Percentiles rank a stretch among this genome's conserved stretches.
Evolutionary conservation across 2,113 vertebrate genomes (phyloP).

Genomic region (Tetrax tetrax): DNA sequence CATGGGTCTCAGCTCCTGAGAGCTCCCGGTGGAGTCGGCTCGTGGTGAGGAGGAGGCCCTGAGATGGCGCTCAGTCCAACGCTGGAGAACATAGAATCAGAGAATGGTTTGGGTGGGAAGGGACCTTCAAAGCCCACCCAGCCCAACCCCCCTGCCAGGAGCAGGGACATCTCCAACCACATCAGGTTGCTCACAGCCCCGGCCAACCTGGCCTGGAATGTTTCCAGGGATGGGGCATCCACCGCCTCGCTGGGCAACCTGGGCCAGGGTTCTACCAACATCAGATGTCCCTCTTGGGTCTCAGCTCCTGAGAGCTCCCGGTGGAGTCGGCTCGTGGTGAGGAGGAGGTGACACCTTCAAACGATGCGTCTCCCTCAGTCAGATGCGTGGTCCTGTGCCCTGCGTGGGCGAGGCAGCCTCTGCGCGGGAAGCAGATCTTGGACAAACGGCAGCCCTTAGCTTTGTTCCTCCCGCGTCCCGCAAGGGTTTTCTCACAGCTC

Average conservation of each 20-base stretch:
- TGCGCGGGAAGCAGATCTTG: rapidly evolving
- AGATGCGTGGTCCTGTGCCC: neutral
- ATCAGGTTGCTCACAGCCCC: no score
- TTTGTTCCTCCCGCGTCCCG: neutral
- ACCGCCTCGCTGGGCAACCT: no score
- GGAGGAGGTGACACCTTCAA: no score
- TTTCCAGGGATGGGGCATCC: rapidly evolving
- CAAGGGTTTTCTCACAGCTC: neutral
- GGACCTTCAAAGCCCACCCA: no score
- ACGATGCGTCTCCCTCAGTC: rapidly evolving
- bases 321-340: rapidly evolving
- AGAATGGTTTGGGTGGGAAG: no score
- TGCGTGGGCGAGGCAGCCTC: neutral
- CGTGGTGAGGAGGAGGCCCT: no score
- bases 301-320: neutral
- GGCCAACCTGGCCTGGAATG: no score
- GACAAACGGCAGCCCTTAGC: rapidly evolving
- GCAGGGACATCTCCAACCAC: no score
- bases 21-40: rapidly evolving
- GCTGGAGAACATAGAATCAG: no score
- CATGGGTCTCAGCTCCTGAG: neutral
- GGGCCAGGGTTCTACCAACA: neutral
- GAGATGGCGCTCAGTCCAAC: no score
- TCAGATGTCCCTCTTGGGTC: neutral
- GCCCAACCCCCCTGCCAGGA: no score